These are phyloP conservation scores for Brachypteracias leptosomus DNA, from an alignment of 2,113 vertebrate genomes.

Conservation along the genomic window DNA sequence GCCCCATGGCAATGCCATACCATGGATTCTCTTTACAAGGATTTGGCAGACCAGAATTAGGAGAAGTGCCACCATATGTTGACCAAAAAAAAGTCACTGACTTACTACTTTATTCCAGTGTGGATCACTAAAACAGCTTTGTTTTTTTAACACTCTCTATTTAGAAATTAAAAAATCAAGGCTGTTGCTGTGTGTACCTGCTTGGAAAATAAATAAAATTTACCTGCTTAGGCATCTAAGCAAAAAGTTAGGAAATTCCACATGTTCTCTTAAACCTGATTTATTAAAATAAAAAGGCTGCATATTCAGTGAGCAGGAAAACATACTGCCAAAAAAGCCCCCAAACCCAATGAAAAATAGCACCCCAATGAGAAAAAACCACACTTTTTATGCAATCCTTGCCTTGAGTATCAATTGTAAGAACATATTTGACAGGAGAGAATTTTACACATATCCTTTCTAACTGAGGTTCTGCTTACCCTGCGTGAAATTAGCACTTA, in stretches of 20 bases:
- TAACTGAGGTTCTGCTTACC: fast-evolving
- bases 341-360: not conserved
- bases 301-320: fast-evolving
- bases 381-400: not conserved
- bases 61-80: fast-evolving
- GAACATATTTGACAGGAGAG: not conserved
- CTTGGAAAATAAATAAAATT: not conserved
- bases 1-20: not conserved
- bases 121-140: too few species aligned
- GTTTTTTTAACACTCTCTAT: not conserved
- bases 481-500: fast-evolving
- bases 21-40: not conserved
- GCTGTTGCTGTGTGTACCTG: not conserved
- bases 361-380: not conserved
- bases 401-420: not conserved
- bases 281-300: not conserved
- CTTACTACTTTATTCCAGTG: not conserved
- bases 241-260: too few species aligned
- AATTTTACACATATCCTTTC: fast-evolving
- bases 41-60: not conserved
- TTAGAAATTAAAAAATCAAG: not conserved
- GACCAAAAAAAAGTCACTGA: not conserved
- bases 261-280: not conserved
- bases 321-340: not conserved
- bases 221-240: not conserved